Percentiles rank a stretch among this genome's conserved stretches.
These are phyloP conservation scores for Lithophane leautieri DNA, from an alignment of 2,888 invertebrate species.

Conservation along the genomic window DNA sequence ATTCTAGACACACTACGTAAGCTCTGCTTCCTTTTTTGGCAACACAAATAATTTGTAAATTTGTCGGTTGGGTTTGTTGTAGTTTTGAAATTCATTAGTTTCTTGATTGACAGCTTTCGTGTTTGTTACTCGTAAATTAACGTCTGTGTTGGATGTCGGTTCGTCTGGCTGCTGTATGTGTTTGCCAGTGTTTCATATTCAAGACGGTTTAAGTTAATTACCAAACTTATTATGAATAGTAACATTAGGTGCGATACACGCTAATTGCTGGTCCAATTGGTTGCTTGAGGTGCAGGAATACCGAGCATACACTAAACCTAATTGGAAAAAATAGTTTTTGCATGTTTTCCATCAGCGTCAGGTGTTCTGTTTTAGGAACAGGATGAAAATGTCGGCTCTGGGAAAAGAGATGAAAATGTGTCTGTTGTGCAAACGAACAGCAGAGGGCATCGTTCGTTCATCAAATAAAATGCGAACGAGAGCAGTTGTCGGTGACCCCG, in stretches of 20 bases:
- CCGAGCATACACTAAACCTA: conserved; percentile 13
- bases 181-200: not conserved
- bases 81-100: conserved; percentile 2
- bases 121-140: not conserved
- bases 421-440: conserved; percentile 71
- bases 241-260: not conserved
- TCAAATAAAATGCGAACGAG: conserved; percentile 68
- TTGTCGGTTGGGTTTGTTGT: not conserved
- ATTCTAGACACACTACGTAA: conserved; percentile 23
- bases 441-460: conserved; percentile 65
- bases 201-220: not conserved
- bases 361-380: conserved; percentile 61
- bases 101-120: not conserved
- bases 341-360: conserved; percentile 65
- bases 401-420: conserved; percentile 69
- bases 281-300: conserved; percentile 14
- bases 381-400: conserved; percentile 53
- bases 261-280: conserved; percentile 13
- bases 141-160: not conserved
- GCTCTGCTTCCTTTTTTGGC: conserved; percentile 15
- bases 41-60: not conserved
- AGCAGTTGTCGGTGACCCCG: conserved; percentile 60
- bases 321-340: conserved; percentile 45
- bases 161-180: not conserved
- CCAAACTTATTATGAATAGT: not conserved